A percentile compares a stretch with the other conserved stretches of the same genome.
Conservation (phyloP, 1,140 invertebrate species). For the Zophobas morio region DNA sequence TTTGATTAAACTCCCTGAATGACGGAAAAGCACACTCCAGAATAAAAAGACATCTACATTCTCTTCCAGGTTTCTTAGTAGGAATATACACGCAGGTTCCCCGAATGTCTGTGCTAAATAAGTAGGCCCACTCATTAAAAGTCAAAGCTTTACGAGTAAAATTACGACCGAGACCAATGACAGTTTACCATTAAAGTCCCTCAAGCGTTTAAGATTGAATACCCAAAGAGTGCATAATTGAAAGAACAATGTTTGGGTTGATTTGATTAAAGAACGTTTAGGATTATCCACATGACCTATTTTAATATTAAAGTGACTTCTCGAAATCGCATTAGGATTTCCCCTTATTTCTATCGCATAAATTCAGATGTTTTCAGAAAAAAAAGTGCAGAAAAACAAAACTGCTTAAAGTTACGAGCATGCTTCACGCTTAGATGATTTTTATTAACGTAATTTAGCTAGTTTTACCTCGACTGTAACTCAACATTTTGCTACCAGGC, state of each 20-base stretch:
- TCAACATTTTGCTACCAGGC: no score
- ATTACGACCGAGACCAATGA: slow-evolving; percentile 47
- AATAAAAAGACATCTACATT: not conserved
- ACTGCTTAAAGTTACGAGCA: no score
- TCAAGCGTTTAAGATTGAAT: slow-evolving; percentile 47
- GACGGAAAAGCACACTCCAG: not conserved
- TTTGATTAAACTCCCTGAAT: no score
- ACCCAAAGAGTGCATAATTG: slow-evolving; percentile 45
- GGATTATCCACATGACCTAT: slow-evolving; percentile 37
- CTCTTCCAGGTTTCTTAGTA: not conserved
- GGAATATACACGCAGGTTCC: not conserved
- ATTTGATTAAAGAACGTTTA: slow-evolving; percentile 46
- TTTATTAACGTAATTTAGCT: no score
- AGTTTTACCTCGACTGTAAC: no score
- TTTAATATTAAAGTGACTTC: slow-evolving; percentile 30
- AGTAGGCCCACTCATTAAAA: slow-evolving; percentile 44
- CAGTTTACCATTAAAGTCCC: slow-evolving; percentile 43
- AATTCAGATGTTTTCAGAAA: no score
- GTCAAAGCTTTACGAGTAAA: slow-evolving; percentile 44
- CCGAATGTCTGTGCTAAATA: slow-evolving; percentile 36
- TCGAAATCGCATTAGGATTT: slow-evolving; percentile 20
- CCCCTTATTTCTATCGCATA: no score
- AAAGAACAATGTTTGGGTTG: slow-evolving; percentile 44
- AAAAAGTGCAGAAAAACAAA: no score
- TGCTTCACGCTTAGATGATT: no score